Evolutionary conservation across 2,888 invertebrate species (phyloP).

Genomic region (Papilio demoleus): DNA sequence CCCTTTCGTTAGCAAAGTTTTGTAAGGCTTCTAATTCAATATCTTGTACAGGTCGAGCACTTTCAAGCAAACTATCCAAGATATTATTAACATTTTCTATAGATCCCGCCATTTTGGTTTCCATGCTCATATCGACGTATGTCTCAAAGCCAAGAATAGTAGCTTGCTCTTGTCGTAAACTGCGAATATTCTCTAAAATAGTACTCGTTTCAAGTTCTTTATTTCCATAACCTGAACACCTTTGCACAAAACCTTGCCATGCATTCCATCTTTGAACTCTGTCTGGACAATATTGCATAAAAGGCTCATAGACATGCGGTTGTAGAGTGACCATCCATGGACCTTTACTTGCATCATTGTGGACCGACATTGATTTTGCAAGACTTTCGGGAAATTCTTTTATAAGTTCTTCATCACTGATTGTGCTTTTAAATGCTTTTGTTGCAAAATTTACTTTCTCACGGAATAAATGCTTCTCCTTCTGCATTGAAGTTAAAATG

Average conservation of each 20-base stretch:
- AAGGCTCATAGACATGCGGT: slow-evolving; percentile 87
- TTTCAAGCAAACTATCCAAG: slow-evolving; percentile 86
- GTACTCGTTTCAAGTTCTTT: slow-evolving; percentile 87
- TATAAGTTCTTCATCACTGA: slow-evolving; percentile 86
- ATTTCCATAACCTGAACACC: slow-evolving; percentile 87
- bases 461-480: slow-evolving; percentile 85
- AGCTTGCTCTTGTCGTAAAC: slow-evolving; percentile 87
- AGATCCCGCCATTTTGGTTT: slow-evolving; percentile 95
- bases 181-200: slow-evolving; percentile 90
- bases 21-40: slow-evolving; percentile 88
- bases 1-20: slow-evolving; percentile 88
- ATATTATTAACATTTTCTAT: slow-evolving; percentile 89
- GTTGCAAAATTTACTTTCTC: slow-evolving; percentile 87
- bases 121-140: slow-evolving; percentile 94
- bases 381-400: slow-evolving; percentile 89
- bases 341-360: slow-evolving; percentile 86
- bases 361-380: slow-evolving; percentile 85
- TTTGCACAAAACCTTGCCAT: slow-evolving; percentile 90
- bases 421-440: slow-evolving; percentile 86
- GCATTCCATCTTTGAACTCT: slow-evolving; percentile 90
- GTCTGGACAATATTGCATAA: slow-evolving; percentile 94
- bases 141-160: slow-evolving; percentile 90
- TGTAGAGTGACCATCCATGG: slow-evolving; percentile 94
- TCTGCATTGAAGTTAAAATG: slow-evolving; percentile 79
- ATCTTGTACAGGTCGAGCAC: slow-evolving; percentile 89